phyloP scores from a whole-genome alignment of 2,113 vertebrate species.

The Dendropsophus ebraccatus region DNA sequence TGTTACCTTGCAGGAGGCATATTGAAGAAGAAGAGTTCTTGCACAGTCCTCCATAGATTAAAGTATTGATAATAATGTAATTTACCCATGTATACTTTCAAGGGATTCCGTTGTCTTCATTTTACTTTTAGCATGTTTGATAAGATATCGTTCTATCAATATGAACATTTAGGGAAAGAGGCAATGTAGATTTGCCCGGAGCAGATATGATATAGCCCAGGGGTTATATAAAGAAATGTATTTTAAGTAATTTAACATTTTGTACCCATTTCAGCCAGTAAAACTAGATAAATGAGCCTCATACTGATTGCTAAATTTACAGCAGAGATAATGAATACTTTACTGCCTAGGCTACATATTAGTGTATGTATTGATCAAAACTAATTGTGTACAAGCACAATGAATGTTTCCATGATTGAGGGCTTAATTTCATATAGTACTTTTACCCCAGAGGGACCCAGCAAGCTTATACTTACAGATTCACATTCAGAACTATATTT shows the following conservation, averaged over 20 bases:
- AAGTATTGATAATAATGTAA: no score
- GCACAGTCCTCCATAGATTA: no score
- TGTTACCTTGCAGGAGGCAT: no score
- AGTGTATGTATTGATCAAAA: slow-evolving; percentile 49
- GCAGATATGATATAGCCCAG: not conserved
- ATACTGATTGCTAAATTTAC: slow-evolving; percentile 36
- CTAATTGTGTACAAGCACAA: slow-evolving; percentile 45
- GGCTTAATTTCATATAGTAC: slow-evolving; percentile 42
- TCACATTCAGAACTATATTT: slow-evolving; percentile 1
- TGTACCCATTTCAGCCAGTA: slow-evolving; percentile 32
- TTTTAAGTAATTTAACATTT: slow-evolving; percentile 32
- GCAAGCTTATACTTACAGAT: slow-evolving; percentile 32
- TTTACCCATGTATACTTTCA: no score
- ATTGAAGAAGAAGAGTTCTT: no score
- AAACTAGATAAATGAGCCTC: slow-evolving; percentile 5
- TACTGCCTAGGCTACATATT: slow-evolving; percentile 20
- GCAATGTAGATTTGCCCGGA: not conserved
- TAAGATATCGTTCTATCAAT: not conserved
- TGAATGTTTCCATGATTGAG: slow-evolving; percentile 38
- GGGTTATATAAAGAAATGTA: not conserved
- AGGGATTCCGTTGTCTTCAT: not conserved
- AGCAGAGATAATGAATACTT: slow-evolving; percentile 46
- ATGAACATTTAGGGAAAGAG: not conserved
- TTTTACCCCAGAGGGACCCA: slow-evolving; percentile 32
- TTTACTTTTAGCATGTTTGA: not conserved